phyloP scores from a whole-genome alignment of 2,888 invertebrate genomes.

The Rhogogaster chlorosoma region DNA sequence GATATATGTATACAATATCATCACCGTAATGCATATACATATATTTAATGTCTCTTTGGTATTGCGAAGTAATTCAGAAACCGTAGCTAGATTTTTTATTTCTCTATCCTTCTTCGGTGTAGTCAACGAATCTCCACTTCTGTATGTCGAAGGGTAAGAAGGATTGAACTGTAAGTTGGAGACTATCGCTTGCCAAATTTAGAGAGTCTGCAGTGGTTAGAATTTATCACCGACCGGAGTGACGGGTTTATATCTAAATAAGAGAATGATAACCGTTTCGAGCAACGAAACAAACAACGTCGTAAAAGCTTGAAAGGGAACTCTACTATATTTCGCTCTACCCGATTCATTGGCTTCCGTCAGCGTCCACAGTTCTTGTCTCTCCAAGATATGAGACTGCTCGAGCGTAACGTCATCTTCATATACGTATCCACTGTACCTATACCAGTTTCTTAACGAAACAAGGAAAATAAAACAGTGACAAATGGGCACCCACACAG shows the following conservation, averaged over 20 bases:
- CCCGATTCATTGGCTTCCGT: constrained; percentile 30
- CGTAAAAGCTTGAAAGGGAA: constrained; percentile 29
- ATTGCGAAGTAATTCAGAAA: not conserved
- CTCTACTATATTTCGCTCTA: not conserved
- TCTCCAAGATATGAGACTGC: not conserved
- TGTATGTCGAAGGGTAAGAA: not conserved
- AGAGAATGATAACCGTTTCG: constrained; percentile 30
- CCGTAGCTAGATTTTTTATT: not conserved
- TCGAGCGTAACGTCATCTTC: not conserved
- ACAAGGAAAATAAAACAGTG: not conserved
- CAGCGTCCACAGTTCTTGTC: constrained; percentile 4
- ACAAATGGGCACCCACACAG: not conserved
- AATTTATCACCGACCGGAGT: constrained; percentile 21
- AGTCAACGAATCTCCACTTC: not conserved
- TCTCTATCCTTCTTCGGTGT: not conserved
- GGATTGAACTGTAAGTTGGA: not conserved
- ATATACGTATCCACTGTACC: not conserved
- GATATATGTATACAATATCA: not conserved
- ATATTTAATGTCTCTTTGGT: not conserved
- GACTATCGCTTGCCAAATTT: not conserved
- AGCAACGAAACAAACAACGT: constrained; percentile 37
- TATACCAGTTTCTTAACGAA: not conserved
- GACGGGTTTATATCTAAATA: constrained; percentile 32
- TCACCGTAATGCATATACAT: not conserved
- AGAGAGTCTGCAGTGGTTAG: not conserved